Percentiles rank a stretch among this genome's conserved stretches.
phyloP scores from a whole-genome alignment of 2,888 invertebrate genomes.

The Synanthedon myopaeformis region DNA sequence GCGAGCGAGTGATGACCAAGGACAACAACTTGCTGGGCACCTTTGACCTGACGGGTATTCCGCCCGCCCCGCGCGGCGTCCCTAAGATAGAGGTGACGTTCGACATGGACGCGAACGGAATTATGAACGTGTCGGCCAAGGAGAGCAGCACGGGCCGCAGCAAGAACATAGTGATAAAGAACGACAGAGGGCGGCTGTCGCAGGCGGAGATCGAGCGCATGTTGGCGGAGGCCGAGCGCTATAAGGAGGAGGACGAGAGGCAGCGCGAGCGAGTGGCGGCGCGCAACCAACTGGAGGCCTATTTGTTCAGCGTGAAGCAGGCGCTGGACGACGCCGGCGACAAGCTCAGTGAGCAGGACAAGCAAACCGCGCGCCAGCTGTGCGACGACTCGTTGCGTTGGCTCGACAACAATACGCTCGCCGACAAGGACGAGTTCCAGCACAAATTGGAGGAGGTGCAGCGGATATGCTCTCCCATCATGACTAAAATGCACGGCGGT shows the following conservation, averaged over 20 bases:
- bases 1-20: conserved; percentile 68
- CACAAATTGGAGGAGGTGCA: too few species aligned
- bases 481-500: conserved; percentile 36
- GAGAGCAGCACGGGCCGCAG: conserved; percentile 67
- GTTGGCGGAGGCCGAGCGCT: too few species aligned
- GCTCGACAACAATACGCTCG: too few species aligned
- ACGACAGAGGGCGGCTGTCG: conserved; percentile 69
- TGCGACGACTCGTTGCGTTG: too few species aligned
- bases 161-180: conserved; percentile 77
- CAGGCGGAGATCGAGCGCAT: too few species aligned
- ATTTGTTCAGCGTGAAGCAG: too few species aligned
- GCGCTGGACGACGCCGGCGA: too few species aligned
- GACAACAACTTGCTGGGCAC: conserved; percentile 72
- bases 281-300: too few species aligned
- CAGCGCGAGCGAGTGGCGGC: too few species aligned
- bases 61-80: conserved; percentile 72
- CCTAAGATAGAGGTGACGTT: conserved; percentile 73
- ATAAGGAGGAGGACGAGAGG: conserved; percentile 71
- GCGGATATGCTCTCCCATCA: conserved; percentile 40
- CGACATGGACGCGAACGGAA: conserved; percentile 74
- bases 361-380: conserved; percentile 38
- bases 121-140: conserved; percentile 79
- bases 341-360: too few species aligned
- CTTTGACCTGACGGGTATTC: conserved; percentile 69
- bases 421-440: too few species aligned